Evolutionary conservation across 2,888 invertebrate genomes (phyloP).

Genomic region (Lymantria dispar): DNA sequence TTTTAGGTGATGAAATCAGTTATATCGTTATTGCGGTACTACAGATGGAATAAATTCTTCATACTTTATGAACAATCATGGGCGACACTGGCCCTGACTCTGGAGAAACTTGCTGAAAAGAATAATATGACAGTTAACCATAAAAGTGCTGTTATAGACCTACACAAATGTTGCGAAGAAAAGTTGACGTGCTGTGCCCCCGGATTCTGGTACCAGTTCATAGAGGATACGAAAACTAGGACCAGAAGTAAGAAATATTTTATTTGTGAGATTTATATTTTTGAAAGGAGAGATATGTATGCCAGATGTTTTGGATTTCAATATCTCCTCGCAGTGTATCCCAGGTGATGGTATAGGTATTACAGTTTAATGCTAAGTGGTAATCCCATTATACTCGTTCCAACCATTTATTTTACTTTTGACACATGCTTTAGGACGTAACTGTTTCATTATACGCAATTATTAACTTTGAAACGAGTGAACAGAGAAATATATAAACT

Average conservation of each 20-base stretch:
- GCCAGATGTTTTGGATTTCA: too few relatives aligned
- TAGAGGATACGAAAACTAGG: slow-evolving; percentile 92
- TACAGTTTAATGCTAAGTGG: too few relatives aligned
- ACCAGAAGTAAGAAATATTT: slow-evolving; percentile 88
- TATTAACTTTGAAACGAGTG: too few relatives aligned
- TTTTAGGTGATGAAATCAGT: slow-evolving; percentile 95
- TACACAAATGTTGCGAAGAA: slow-evolving; percentile 89
- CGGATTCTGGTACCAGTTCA: slow-evolving; percentile 91
- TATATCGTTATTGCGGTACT: slow-evolving; percentile 93
- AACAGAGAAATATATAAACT: too few relatives aligned
- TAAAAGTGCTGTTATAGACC: slow-evolving; percentile 86
- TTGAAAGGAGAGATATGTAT: too few relatives aligned
- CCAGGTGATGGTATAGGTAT: too few relatives aligned
- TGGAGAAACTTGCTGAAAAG: slow-evolving; percentile 88
- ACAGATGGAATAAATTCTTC: slow-evolving; percentile 96
- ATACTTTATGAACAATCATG: slow-evolving; percentile 92
- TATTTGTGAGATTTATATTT: too few relatives aligned
- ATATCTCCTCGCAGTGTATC: too few relatives aligned
- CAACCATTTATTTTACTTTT: too few relatives aligned
- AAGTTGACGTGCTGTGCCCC: slow-evolving; percentile 89
- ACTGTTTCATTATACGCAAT: too few relatives aligned
- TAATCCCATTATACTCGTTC: too few relatives aligned
- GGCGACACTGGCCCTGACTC: slow-evolving; percentile 90
- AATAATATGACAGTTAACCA: slow-evolving; percentile 93
- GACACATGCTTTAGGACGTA: too few relatives aligned